Base-by-base conservation (phyloP, 2,888 invertebrate genomes). In the Apantesis nais region DNA sequence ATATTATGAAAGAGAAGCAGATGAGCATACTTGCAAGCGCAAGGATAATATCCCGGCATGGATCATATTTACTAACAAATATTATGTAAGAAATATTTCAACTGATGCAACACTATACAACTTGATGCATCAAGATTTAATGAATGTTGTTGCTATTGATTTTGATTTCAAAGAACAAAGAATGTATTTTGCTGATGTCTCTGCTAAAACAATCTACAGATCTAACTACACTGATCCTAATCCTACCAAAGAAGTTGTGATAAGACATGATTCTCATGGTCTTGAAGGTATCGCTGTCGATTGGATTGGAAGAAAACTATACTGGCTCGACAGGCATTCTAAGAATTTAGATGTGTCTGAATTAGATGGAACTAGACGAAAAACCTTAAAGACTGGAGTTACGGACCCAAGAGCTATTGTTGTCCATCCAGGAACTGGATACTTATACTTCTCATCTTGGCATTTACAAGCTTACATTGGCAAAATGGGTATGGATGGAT, bases 221-320 rank as follows among this genome's bases (percentile, higher is more conserved):
- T 97, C 97, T 0, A 96, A 96, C 78, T 96, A 96, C 80, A 84
- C 92, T 0, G 96, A 95, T 73, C 95, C 95, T 11, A 95, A 90
- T 66, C 97, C 97, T 0, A 96, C 96, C 1, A 97, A 97, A 79
- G 98, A 99, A 91, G 96, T 98, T 0, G 97, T 99, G 0, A 97
- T 99, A 62, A 96, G 98, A 62, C 99, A 99, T 86, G 99, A 99
- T 87, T 98, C 98, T 0, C 98, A 99, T 84, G 99, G 99, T 1
- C 95, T 99, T n/a, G 99, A 99, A 95, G 99, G 99, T 16, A 97
- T 99, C 64, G 98, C 99, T 0, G 96, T 99, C 14, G 99, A 99
- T 91, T 99, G 99, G 99, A 96, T 99, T 60, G 99, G 97, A 1
- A 95, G 98, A 60, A 99, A 99, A 90, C 94, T 99, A 1, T 99